These are phyloP conservation scores for Porites cylindrica DNA, from an alignment of 92 coral and sea anemone genomes.

Conservation along the genomic window DNA sequence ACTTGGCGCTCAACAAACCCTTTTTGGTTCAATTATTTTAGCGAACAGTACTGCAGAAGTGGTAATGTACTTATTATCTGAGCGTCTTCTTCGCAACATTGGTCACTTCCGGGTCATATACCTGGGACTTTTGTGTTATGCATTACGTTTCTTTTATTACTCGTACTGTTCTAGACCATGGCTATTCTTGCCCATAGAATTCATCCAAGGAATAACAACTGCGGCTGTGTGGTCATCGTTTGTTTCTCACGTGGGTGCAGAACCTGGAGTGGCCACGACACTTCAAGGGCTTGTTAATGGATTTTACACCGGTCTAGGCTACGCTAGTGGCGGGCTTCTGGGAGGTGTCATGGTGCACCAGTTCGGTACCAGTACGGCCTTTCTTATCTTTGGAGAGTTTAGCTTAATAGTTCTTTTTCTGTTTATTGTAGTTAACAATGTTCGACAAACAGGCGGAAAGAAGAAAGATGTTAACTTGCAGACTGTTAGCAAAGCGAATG, in stretches of 20 bases:
- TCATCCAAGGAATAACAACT: constrained; percentile 94
- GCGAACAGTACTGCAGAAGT: constrained; percentile 94
- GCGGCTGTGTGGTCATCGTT: constrained; percentile 99
- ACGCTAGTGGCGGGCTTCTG: constrained; percentile 93
- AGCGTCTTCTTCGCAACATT: constrained; percentile 82
- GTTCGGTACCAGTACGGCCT: constrained; percentile 96
- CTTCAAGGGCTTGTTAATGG: constrained; percentile 97
- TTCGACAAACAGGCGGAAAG: constrained; percentile 53
- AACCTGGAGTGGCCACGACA: constrained; percentile 88
- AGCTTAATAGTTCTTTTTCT: constrained; percentile 90
- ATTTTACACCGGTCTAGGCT: constrained; percentile 95
- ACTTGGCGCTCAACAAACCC: constrained; percentile 89
- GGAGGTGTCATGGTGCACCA: constrained; percentile 97
- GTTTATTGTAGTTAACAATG: constrained; percentile 85
- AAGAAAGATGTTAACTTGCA: constrained; percentile 10
- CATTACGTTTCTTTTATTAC: constrained; percentile 94
- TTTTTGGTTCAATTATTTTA: constrained; percentile 89
- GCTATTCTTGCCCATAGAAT: constrained; percentile 94
- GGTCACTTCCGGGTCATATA: constrained; percentile 93
- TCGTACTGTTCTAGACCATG: constrained; percentile 94
- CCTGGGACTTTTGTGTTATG: constrained; percentile 92
- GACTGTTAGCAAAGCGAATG: constrained; percentile 33
- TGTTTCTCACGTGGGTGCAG: constrained; percentile 95
- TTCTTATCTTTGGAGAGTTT: constrained; percentile 92
- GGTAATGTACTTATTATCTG: constrained; percentile 79